Evolutionary conservation across 1,140 invertebrate genomes (phyloP), one percentile per base, ranked within the genome.

Genomic region (Cotesia chilonis): DNA sequence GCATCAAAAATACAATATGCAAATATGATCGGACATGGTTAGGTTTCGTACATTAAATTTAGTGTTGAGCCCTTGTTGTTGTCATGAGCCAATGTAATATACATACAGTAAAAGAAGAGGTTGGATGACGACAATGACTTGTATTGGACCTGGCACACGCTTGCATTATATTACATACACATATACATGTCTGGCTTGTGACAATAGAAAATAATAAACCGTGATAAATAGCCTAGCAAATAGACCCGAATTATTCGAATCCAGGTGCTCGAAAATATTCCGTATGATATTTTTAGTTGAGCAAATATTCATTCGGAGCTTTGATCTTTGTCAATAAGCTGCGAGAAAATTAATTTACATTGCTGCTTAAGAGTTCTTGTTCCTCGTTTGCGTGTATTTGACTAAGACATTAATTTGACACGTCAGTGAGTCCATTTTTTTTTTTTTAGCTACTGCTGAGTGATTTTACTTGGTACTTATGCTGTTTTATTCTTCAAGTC

Each of bases 131-230:
- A 55, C 54, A 55, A 55, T 55, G 54, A 55, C 5, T 55, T 28
- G 28, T 28, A 28, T n/a, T 4, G 5, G 12, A 14, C n/a, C 54
- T 14, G 12, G 54, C 54, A 6, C 54, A 55, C 17, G 54, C 17
- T 14, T 60, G 41, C 59, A 54, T 54, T 28, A n/a, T 10, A 60
- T 63, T 61, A 54, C 3, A 61, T 68, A 41, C 67, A 37, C 36
- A 60, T n/a, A 70, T n/a, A 47, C 41, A 41, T 28, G 57, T 17
- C 64, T 47, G 10, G 76, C 74, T 79, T 60, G 74, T 74, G 82
- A 87, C 85, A 87, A 87, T 87, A 78, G 81, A 82, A 84, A 86
- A 85, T 87, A 87, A 87, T 87, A 87, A 86, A 87, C 84, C 85
- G 82, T 87, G 86, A 87, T 87, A 87, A 87, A 87, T 87, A 84